Evolutionary conservation across 2,888 invertebrate species (phyloP), one percentile per base, ranked within the genome.

Genomic region (Brachyopa scutellaris): DNA sequence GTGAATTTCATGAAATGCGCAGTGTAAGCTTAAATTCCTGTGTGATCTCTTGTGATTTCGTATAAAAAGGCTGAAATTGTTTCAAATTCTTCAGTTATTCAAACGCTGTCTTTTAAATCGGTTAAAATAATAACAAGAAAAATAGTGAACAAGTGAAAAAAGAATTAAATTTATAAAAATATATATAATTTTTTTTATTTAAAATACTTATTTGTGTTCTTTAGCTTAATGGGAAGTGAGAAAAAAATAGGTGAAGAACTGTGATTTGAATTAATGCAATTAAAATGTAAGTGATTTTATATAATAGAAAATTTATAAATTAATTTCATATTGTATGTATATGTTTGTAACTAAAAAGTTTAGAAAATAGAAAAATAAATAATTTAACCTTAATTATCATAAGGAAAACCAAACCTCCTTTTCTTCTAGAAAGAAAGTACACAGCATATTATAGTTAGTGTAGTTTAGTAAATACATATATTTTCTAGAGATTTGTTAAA

Each of bases 41-140:
- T 64, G 55, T 66, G 82, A 82, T 82, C 82, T 64, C 59, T 38
- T 23, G 26, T 26, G 11, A 57, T 42, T 82, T 61, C n/a, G 31
- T 82, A 82, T 82, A 82, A 82, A 82, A 77, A 55, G 70, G 17
- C 70, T 59, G 31, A 53, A 61, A 31, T 33, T 47, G 26, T 33
- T 61, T 47, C 61, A 47, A 5, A 45, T 66, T 33, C 31, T 15
- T 77, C 76, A 82, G 82, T 82, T 72, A 59, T 76, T 66, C 45
- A 33, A 72, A 66, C 51, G 70, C 51, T 77, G 64, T 77, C 76
- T 49, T 61, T 61, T 45, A 77, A 82, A 82, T 53, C 70, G 77
- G 66, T 61, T 69, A 53, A 61, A 42, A 29, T 26, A 31, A 45
- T 42, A 11, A 45, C 26, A n/a, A 29, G 15, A 42, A 31, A 7